A percentile compares a stretch with the other conserved stretches of the same genome.
Conservation (phyloP, 1,140 invertebrate species). For the Zaprionus camerounensis region DNA sequence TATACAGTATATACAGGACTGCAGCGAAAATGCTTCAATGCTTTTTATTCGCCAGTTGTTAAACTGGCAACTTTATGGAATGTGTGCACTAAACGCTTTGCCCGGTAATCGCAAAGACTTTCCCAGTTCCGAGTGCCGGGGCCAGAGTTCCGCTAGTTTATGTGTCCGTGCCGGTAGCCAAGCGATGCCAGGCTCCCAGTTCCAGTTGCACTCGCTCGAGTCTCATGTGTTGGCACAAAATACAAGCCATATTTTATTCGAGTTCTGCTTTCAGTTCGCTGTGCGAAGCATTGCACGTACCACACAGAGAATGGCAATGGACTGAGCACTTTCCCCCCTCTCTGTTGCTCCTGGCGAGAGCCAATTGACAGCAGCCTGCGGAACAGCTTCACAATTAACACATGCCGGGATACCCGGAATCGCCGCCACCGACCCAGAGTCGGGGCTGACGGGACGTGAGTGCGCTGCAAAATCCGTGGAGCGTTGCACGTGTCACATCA, state of each 20-base stretch:
- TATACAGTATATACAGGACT: neutral
- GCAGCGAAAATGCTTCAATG: slow-evolving; percentile 26
- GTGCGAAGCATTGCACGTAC: slow-evolving; percentile 28
- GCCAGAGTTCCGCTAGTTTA: slow-evolving; percentile 46
- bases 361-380: slow-evolving; percentile 48
- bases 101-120: slow-evolving; percentile 45
- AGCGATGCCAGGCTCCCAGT: slow-evolving; percentile 4
- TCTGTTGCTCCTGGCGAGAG: slow-evolving; percentile 19
- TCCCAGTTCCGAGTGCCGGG: slow-evolving; percentile 33
- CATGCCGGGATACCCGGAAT: slow-evolving; percentile 37
- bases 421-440: slow-evolving; percentile 11
- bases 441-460: slow-evolving; percentile 48
- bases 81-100: slow-evolving; percentile 52
- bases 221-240: slow-evolving; percentile 43
- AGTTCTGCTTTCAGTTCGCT: slow-evolving; percentile 29
- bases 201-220: neutral
- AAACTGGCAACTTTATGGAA: slow-evolving; percentile 45
- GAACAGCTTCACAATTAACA: slow-evolving; percentile 53
- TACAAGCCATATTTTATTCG: slow-evolving; percentile 49
- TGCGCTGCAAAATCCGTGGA: slow-evolving; percentile 52
- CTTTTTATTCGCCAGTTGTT: slow-evolving; percentile 46
- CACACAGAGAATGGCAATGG: slow-evolving; percentile 1
- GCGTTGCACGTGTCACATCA: slow-evolving; percentile 61
- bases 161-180: slow-evolving; percentile 35
- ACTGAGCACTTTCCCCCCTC: neutral